Percentiles rank a stretch among this genome's conserved stretches.
Conservation (phyloP, 1,140 invertebrate genomes). For the Leptoteleia sp. region DNA sequence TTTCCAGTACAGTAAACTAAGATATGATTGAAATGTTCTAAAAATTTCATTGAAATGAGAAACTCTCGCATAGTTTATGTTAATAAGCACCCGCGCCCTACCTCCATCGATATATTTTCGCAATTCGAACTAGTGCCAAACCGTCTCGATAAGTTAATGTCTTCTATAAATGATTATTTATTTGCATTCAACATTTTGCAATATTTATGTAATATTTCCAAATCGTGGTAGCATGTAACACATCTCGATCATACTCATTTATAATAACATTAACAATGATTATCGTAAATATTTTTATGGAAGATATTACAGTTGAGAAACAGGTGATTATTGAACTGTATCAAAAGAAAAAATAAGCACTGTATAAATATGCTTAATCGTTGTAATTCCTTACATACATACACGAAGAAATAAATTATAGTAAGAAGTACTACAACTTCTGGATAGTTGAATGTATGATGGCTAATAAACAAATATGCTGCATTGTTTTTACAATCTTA, state of each 20-base stretch:
- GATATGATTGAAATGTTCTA: constrained; percentile 1
- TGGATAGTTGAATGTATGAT: too few relatives aligned
- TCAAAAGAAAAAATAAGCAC: too few relatives aligned
- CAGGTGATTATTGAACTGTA: too few relatives aligned
- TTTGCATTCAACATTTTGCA: constrained; percentile 1
- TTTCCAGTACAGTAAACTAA: constrained; percentile 78
- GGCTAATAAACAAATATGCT: too few relatives aligned
- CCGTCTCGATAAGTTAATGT: constrained; percentile 3
- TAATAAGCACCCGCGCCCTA: constrained; percentile 17
- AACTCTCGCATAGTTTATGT: constrained; percentile 12
- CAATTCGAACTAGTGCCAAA: not conserved
- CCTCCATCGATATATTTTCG: constrained; percentile 20
- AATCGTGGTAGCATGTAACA: constrained; percentile 16
- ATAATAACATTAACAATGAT: not conserved
- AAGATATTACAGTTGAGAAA: constrained; percentile 15
- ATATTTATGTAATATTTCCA: constrained; percentile 1
- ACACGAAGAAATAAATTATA: too few relatives aligned
- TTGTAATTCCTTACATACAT: too few relatives aligned
- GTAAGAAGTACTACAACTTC: too few relatives aligned
- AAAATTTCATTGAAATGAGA: constrained; percentile 5
- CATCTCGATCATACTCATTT: constrained; percentile 17
- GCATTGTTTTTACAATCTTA: too few relatives aligned
- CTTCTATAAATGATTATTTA: constrained; percentile 19
- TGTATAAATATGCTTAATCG: too few relatives aligned
- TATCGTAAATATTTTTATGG: too few relatives aligned